Conservation (phyloP, 2,888 invertebrate species). For the Physocephala rufipes region DNA sequence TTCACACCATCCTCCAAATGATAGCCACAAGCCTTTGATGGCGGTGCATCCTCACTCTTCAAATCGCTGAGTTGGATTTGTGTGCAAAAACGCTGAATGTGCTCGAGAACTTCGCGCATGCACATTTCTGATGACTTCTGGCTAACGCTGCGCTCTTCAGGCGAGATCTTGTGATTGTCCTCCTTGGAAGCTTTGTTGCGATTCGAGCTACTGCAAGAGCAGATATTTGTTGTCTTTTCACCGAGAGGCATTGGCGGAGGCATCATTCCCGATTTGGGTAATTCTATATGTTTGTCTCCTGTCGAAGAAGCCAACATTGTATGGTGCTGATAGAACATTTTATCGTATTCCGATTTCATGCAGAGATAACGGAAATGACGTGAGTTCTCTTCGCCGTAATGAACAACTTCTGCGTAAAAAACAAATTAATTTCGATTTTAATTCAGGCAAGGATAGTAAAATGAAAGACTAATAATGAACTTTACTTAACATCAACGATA, state of each 20-base stretch:
- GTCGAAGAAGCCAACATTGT: slow-evolving; percentile 45
- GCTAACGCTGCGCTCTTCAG: slow-evolving; percentile 51
- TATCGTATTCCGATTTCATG: slow-evolving; percentile 65
- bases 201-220: neutral
- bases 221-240: neutral
- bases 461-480: no score
- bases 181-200: slow-evolving; percentile 15
- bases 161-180: slow-evolving; percentile 45
- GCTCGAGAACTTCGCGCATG: slow-evolving; percentile 56
- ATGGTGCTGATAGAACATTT: slow-evolving; percentile 64
- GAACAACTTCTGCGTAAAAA: slow-evolving; percentile 54
- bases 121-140: slow-evolving; percentile 56
- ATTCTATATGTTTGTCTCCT: neutral
- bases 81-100: slow-evolving; percentile 55
- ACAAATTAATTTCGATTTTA: neutral
- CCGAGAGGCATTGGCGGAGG: neutral
- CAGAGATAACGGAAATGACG: slow-evolving; percentile 63
- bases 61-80: slow-evolving; percentile 50
- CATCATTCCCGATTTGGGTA: neutral
- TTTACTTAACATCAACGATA: no score
- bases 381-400: slow-evolving; percentile 63
- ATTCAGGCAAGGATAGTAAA: neutral
- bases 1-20: slow-evolving; percentile 38
- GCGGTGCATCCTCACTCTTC: slow-evolving; percentile 39
- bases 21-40: slow-evolving; percentile 26